Base-by-base conservation (phyloP, 2,888 invertebrate species). In the Rhamphomyia laevipes region DNA sequence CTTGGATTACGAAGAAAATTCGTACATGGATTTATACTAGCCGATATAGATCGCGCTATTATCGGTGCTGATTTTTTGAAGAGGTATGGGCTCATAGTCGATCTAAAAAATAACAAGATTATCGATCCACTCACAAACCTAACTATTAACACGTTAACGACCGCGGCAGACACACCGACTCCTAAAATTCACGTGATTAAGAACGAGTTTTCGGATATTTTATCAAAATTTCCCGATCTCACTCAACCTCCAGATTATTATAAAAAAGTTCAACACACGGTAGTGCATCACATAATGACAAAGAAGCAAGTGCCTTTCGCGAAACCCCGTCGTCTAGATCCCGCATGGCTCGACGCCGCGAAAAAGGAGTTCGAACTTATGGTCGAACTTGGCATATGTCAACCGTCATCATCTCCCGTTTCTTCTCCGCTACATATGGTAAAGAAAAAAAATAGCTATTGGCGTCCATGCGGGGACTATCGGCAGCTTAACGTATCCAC, bases 391-490 rank as follows among this genome's bases (percentile, higher is more conserved):
- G 48, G 51, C 10, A 48, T 51, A 21, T 48, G 48, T 45, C 42
- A 43, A 12, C 37, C 44, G 12, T 51, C 51, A 4, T 45, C 16
- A 21, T 48, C 46, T 13, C 23, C 42, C 3, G 43, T 37, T 45
- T 40, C 46, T n/a, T 38, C 37, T 16, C 23, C 47, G 1, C 38
- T 52, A 13, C 46, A 49, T 17, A 43, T 49, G 37, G 43, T 30
- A 9, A 15, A 21, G 17, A 49, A 46, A 21, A 21, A 17, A 11
- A 21, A 46, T 15, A 21, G 43, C 12, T 30, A 43, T 27, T 50
- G 46, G 46, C 21, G 50, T 13, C 46, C 46, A 11, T 50, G 50
- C 21, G 46, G 50, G 3, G 50, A 50, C 23, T 50, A 40, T 11
- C 16, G 50, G 6, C 15, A 38, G n/a, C n/a, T 50, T 16, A 50